Evolutionary conservation across 1,140 invertebrate genomes (phyloP).

Genomic region (Drosophila kurseongensis): DNA sequence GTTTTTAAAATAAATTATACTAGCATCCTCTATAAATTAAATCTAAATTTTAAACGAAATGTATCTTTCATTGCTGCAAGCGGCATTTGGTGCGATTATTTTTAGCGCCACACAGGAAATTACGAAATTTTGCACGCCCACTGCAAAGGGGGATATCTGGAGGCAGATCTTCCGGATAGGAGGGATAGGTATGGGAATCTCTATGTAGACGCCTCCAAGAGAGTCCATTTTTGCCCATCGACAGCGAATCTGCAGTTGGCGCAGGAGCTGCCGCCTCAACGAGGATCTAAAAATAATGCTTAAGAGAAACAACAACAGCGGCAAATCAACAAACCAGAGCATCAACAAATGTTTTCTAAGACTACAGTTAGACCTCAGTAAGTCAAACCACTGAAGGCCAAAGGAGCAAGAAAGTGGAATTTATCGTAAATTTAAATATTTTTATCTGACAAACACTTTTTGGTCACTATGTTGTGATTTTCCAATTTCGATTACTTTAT

Average conservation of each 20-base stretch:
- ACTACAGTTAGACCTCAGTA: constrained; percentile 8
- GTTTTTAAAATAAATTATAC: constrained; percentile 66
- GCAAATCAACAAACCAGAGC: constrained; percentile 14
- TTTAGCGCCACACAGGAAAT: constrained; percentile 65
- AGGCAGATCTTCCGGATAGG: constrained; percentile 3
- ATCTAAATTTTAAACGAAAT: constrained; percentile 36
- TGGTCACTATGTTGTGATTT: too few relatives aligned
- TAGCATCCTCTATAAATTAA: constrained; percentile 78
- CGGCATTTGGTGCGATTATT: constrained; percentile 25
- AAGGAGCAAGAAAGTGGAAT: not conserved
- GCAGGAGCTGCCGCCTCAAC: constrained; percentile 53
- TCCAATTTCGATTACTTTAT: too few relatives aligned
- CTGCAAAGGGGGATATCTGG: constrained; percentile 17
- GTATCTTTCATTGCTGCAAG: constrained; percentile 33
- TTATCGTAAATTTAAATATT: too few relatives aligned
- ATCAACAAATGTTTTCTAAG: constrained; percentile 60
- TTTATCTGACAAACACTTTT: too few relatives aligned
- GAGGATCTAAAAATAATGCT: constrained; percentile 61
- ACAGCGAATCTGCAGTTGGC: not conserved
- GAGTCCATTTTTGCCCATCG: constrained; percentile 50
- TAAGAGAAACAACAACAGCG: constrained; percentile 36
- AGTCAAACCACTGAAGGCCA: not conserved
- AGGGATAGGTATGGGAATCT: constrained; percentile 7
- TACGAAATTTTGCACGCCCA: constrained; percentile 62
- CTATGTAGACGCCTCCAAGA: constrained; percentile 47